Base-by-base conservation (phyloP, 2,888 invertebrate species). In the Perizoma affinitatum region DNA sequence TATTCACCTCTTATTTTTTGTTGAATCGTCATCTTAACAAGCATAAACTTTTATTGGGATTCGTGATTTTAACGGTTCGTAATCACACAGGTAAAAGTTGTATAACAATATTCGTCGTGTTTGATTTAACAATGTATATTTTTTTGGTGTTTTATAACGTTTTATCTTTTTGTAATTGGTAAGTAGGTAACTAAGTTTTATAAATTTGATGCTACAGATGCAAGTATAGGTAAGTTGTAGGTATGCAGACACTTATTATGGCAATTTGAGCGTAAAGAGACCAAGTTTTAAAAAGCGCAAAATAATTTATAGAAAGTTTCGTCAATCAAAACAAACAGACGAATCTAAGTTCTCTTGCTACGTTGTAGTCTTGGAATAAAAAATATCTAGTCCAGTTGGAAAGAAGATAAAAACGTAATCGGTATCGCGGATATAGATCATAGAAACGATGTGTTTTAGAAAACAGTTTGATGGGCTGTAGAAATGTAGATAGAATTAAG, bases 81-180 rank as follows among this genome's bases (percentile, higher is more conserved):
- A 40, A 51, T 50, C 65, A 50, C 57, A 58, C 51, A 51, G 33
- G 35, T 57, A 58, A 64, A 64, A 66, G 61, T 61, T 59, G 67
- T 65, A n/a, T 22, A 22, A 22, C 22, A 22, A 22, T 22, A 22
- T 22, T 22, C 3, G 22, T 22, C 1, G 1, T 22, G 3, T 22
- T 2, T 22, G 22, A 22, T 22, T 22, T 22, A 22, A 1, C 22
- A 3, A 22, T 22, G 3, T 22, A 22, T 22, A 3, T 22, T 22
- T 22, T 22, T 22, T 22, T 22, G 22, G 3, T 22, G 22, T 22
- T 22, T 2, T 22, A 22, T 1, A 22, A 22, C 22, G 22, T 22
- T 22, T 22, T 22, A 22, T 22, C 1, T 22, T 22, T 22, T 22
- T 22, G 22, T 22, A 22, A 22, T 22, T 22, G 22, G 22, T 22